These are phyloP conservation scores for Zapus hudsonius DNA, from an alignment of 2,113 vertebrate species.

Conservation along the genomic window DNA sequence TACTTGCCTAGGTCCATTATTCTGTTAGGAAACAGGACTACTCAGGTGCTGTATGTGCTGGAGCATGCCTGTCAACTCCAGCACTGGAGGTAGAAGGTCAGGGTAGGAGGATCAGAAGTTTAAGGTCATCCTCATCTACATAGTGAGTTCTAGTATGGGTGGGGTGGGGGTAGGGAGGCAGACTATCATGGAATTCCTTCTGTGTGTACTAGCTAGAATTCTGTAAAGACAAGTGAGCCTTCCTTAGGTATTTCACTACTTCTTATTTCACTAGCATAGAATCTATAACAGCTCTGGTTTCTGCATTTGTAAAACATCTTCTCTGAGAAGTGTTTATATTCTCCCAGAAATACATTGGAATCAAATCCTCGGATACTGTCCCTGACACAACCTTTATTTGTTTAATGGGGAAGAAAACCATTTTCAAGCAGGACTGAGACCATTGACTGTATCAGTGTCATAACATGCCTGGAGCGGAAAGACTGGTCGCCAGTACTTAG, in stretches of 20 bases:
- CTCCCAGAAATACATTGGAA: background rate
- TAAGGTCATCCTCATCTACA: background rate
- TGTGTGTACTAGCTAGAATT: constrained; percentile 25
- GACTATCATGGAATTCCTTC: background rate
- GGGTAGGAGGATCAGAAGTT: background rate
- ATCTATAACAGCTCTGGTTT: background rate
- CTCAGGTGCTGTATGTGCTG: background rate
- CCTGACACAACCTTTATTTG: background rate
- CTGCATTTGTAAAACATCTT: background rate
- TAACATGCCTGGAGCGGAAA: background rate
- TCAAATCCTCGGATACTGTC: background rate
- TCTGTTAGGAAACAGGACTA: constrained; percentile 47
- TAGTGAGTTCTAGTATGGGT: background rate
- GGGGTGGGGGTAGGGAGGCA: no score
- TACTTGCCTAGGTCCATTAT: background rate
- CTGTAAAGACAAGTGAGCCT: background rate
- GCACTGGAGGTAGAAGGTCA: background rate
- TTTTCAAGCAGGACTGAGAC: no score
- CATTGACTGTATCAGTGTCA: background rate
- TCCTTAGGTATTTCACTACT: background rate
- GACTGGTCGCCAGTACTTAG: background rate
- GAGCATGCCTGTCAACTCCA: background rate
- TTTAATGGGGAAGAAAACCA: constrained; percentile 13
- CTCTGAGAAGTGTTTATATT: background rate
- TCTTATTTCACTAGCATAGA: background rate